Evolutionary conservation across 2,113 vertebrate species (phyloP), one percentile per base, ranked within the genome.

Genomic region (Tetrao urogallus): DNA sequence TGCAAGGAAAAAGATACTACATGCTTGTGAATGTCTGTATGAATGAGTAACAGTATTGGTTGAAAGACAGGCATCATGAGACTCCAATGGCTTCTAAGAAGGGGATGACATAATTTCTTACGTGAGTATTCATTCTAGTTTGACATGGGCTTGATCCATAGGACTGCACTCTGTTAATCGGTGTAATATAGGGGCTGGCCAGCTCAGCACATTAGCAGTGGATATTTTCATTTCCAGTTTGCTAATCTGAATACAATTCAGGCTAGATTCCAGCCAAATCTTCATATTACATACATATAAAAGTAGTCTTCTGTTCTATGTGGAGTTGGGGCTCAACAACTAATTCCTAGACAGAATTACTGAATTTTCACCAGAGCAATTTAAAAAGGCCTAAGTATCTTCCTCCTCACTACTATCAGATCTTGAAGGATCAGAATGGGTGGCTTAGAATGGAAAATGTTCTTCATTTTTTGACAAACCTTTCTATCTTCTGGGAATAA

Each of bases 401-500:
- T 71, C 47, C 25, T 88, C 19, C 69, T 52, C 48, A 61, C 30
- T 36, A 30, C 1, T 25, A 69, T 77, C 58, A 76, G 40, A 57
- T 76, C 69, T 73, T 42, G 54, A 87, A 54, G 10, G 32, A 79
- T 75, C 48, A 48, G 25, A 40, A 30, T 13, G 54, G 40, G 69
- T 65, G 7, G 52, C 81, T 90, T 57, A 11, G 30, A 86, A 87
- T 61, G 36, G 32, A 63, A 93, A 40, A 78, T 40, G 56, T 84
- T 40, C 43, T 30, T 81, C 10, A 18, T n/a, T 83, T 54, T 90
- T 81, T 84, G 48, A 15, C 81, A 69, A 81, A 78, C 16, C 63
- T 86, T 81, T 75, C 15, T 70, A 47, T 90, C 74, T 82, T 67
- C 76, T 30, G 30, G 82, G 45, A 94, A 92, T 72, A 91, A 86